Evolutionary conservation across 1,140 invertebrate species (phyloP), one percentile per base, ranked within the genome.

Genomic region (Sminthurides bifidus): DNA sequence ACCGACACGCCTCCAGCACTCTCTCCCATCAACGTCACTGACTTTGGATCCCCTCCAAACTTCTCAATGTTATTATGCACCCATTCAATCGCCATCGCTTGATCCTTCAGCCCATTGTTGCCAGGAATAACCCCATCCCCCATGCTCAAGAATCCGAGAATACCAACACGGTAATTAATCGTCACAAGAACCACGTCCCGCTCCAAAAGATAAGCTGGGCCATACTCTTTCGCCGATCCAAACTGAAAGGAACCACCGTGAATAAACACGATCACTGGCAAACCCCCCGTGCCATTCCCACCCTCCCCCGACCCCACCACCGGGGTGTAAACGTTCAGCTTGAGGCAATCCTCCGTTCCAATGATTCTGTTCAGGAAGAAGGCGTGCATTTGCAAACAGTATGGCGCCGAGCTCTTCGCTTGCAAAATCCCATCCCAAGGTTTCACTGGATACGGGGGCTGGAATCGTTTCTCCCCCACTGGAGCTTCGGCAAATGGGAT

Each of bases 221-320:
- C 66, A 44, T 58, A 56, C 3, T 60, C 59, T 31, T 21, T 30
- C 10, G 33, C 57, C 19, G 23, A 27, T 30, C 65, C 64, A 38
- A 71, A 66, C 59, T 68, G 38, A 54, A 66, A 54, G 57, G 70
- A 27, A 64, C 65, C 55, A 66, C 69, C 46, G 55, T 80, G 78
- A 49, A 79, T 76, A 65, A 73, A 77, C 1, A 79, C 70, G 19
- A 80, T 56, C 1, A 80, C 78, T 6, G 60, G 56, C 23, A 60
- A 44, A 19, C 38, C 4, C 27, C 14, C 27, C 35, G 8, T 10
- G 8, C 29, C 23, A 10, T 23, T 46, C n/a, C 26, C 33, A 8
- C 48, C 33, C 4, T 8, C 8, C 8, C n/a, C n/a, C 33, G 33
- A 35, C 8, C n/a, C n/a, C n/a, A 57, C 49, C 6, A 44, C 5